Evolutionary conservation across 2,797 vertebrate species (phyloP), one percentile per base, ranked within the genome.

Genomic region (Halcyon chelicuti): DNA sequence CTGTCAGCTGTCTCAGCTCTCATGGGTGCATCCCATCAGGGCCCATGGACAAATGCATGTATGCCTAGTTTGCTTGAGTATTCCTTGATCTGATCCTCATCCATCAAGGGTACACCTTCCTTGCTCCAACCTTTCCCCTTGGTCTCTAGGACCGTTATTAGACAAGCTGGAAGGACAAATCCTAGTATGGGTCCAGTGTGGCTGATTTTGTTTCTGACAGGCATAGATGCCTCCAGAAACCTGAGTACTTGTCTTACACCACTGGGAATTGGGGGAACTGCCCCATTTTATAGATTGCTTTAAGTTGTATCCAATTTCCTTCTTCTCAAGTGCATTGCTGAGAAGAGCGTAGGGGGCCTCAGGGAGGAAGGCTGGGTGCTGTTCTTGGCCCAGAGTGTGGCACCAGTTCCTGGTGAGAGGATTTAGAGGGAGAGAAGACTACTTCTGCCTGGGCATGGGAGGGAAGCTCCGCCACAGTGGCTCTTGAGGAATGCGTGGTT

Each of bases 21-120:
- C 20, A 28, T 1, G 44, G 1, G 29, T 63, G 35, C 19, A 44
- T n/a, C 37, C 7, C 12, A 14, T 20, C 2, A 3, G 44, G 4
- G n/a, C 54, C 28, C 14, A 15, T 26, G 55, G 31, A 17, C 35
- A 82, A 62, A 49, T 20, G 2, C 16, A 1, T n/a, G 2, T 19
- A 1, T n/a, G 35, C 5, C 8, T 29, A 20, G 4, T 46, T 86
- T n/a, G 19, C n/a, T 80, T 44, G n/a, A 40, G 16, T 40, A 40
- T 54, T 76, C 44, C 49, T 60, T 49, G 14, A 25, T 20, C 25
- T 37, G 16, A 77, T 85, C 35, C 14, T 33, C 5, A 65, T 77
- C 29, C 13, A 25, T 20, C 28, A n/a, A 58, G 44, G n/a, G 15
- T 44, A 23, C 7, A 10, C 18, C 22, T 25, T 37, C 26, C 35